Evolutionary conservation across 2,888 invertebrate genomes (phyloP).

Genomic region (Blomia tropicalis): DNA sequence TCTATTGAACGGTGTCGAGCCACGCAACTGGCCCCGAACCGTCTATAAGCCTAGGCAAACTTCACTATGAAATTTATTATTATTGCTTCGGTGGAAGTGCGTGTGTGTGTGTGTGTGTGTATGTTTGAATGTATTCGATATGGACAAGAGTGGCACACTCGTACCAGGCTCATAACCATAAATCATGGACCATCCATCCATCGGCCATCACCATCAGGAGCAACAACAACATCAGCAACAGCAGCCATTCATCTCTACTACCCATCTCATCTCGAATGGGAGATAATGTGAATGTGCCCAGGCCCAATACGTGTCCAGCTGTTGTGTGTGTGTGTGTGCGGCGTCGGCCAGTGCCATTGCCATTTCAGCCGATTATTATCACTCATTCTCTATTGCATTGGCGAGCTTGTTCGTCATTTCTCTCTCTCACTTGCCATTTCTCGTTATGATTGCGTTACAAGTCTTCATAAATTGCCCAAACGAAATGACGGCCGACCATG

Average conservation of each 20-base stretch:
- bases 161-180: constrained; percentile 12
- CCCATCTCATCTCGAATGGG: constrained; percentile 4
- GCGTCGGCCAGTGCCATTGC: too few species aligned
- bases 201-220: neutral
- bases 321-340: too few species aligned
- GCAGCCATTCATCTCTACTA: constrained; percentile 7
- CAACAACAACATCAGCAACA: neutral
- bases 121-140: too few species aligned
- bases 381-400: neutral
- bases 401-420: neutral
- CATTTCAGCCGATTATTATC: neutral
- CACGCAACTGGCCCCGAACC: too few species aligned
- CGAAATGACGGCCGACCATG: neutral
- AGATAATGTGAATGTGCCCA: neutral
- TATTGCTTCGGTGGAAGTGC: constrained; percentile 8
- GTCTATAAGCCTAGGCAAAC: neutral
- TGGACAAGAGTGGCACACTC: neutral
- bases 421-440: neutral
- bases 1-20: constrained; percentile 1
- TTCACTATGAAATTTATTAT: neutral
- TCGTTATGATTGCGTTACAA: constrained; percentile 10
- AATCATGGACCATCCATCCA: constrained; percentile 9
- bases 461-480: neutral
- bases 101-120: neutral
- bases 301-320: neutral